A percentile compares a stretch with the other conserved stretches of the same genome.
phyloP scores from a whole-genome alignment of 1,140 invertebrate genomes.

The Hypothenemus hampei region DNA sequence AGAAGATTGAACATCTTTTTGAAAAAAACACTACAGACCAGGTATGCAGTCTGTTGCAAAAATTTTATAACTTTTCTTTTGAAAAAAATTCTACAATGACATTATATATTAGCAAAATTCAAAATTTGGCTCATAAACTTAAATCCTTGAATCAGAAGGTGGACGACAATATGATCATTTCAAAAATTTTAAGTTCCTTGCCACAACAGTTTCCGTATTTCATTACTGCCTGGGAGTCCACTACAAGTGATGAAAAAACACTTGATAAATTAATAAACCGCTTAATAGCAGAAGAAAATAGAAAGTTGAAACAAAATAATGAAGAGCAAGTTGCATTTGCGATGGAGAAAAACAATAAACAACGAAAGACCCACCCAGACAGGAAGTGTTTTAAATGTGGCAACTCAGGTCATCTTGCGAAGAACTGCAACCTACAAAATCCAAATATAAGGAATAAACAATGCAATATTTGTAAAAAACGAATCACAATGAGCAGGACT shows the following conservation, averaged over 20 bases:
- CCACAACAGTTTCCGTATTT: conserved; percentile 36
- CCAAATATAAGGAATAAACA: too few species aligned
- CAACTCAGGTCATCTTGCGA: conserved; percentile 2
- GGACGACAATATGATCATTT: conserved; percentile 30
- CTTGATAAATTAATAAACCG: conserved; percentile 37
- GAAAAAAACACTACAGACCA: background rate
- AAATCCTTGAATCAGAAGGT: background rate
- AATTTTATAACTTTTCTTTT: background rate
- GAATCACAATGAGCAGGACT: too few species aligned
- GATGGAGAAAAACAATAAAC: too few species aligned
- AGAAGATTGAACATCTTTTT: background rate
- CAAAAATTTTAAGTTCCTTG: conserved; percentile 40
- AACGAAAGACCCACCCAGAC: background rate
- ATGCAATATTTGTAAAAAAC: too few species aligned
- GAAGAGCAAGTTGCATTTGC: conserved; percentile 9
- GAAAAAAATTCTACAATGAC: background rate
- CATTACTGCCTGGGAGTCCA: conserved; percentile 37
- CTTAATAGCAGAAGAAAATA: conserved; percentile 40
- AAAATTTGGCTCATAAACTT: conserved; percentile 1
- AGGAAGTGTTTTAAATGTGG: conserved; percentile 8
- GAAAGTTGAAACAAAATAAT: conserved; percentile 9
- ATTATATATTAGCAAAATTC: background rate
- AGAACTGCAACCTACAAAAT: too few species aligned
- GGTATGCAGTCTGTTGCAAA: background rate
- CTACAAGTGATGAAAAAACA: conserved; percentile 34